A percentile compares a stretch with the other conserved stretches of the same genome.
Conservation (phyloP, 2,888 invertebrate genomes). For the Sthenelais limicola region DNA sequence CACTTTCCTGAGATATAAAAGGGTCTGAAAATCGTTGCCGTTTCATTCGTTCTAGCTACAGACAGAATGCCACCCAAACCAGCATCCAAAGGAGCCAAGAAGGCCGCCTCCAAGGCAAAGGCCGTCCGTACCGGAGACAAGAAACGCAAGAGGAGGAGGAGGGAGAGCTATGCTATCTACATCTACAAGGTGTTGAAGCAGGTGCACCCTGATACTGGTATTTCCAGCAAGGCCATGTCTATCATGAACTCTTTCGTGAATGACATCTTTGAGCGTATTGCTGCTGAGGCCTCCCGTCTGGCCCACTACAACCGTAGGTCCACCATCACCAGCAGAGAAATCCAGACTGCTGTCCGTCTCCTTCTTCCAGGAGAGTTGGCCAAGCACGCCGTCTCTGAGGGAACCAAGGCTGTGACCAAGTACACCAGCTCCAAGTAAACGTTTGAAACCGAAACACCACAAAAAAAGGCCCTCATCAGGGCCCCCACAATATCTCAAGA, state of each 20-base stretch:
- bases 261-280: conserved; percentile 67
- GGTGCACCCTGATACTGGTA: conserved; percentile 67
- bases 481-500: conserved; percentile 29
- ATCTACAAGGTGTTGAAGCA: conserved; percentile 65
- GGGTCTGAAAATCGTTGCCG: background rate
- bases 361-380: conserved; percentile 82
- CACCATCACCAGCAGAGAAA: conserved; percentile 77
- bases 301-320: conserved; percentile 60
- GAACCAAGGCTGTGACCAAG: conserved; percentile 62
- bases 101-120: conserved; percentile 57
- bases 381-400: conserved; percentile 77
- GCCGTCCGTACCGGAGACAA: conserved; percentile 58
- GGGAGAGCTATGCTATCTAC: conserved; percentile 60
- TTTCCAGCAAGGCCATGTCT: conserved; percentile 59
- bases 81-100: conserved; percentile 57
- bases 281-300: conserved; percentile 61
- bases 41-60: background rate
- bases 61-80: conserved; percentile 51
- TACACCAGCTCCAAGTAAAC: conserved; percentile 56
- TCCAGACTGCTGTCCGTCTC: conserved; percentile 80
- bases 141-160: conserved; percentile 58
- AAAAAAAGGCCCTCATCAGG: conserved; percentile 27
- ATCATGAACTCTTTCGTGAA: conserved; percentile 62
- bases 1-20: background rate
- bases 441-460: background rate